Percentiles rank a stretch among this genome's conserved stretches.
Evolutionary conservation across 2,113 vertebrate genomes (phyloP).

Genomic region (Callaeas wilsoni): DNA sequence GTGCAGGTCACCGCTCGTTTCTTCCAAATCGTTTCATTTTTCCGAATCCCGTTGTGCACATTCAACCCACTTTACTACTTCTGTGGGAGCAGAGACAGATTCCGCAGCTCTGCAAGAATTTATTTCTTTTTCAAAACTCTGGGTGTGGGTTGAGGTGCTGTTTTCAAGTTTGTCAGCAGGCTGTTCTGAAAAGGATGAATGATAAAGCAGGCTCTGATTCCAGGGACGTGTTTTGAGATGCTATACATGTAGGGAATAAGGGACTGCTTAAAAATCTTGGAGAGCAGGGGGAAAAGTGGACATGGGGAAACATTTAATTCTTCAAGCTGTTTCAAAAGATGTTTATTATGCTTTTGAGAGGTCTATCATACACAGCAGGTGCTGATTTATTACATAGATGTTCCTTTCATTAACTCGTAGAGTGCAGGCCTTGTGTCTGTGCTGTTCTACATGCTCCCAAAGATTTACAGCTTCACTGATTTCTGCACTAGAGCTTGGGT

Average conservation of each 20-base stretch:
- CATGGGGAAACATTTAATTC: neutral
- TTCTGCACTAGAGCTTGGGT: neutral
- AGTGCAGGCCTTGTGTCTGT: neutral
- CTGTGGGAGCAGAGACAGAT: neutral
- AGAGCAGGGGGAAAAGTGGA: neutral
- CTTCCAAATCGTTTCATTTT: neutral
- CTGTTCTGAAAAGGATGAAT: neutral
- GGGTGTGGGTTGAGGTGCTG: neutral
- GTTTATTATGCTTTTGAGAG: neutral
- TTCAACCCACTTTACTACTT: neutral
- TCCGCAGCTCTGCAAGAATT: neutral
- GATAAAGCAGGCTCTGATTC: neutral
- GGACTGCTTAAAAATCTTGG: neutral
- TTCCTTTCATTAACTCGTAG: neutral
- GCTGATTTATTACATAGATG: neutral
- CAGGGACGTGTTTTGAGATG: neutral
- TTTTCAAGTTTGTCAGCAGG: neutral
- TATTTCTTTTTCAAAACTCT: neutral
- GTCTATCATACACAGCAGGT: neutral
- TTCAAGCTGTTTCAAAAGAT: neutral
- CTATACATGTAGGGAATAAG: neutral
- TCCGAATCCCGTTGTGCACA: neutral
- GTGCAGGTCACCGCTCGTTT: neutral
- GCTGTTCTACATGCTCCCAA: fast-evolving
- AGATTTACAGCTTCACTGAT: neutral